These are phyloP conservation scores for Triplophysa rosa DNA, from an alignment of 2,113 vertebrate species.

Conservation along the genomic window DNA sequence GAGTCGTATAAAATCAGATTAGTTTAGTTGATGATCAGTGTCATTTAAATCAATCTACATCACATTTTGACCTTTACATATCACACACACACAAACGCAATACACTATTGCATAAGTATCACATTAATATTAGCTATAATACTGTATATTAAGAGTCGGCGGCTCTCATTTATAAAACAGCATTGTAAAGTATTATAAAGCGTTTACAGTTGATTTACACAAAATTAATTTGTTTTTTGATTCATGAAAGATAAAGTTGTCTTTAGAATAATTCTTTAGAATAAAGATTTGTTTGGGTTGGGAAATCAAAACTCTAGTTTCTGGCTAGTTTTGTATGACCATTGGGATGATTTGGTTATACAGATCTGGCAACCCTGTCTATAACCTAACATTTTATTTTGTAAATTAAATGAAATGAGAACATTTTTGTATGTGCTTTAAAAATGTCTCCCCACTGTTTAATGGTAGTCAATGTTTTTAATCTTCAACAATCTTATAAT, in stretches of 20 bases:
- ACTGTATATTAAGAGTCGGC: not conserved
- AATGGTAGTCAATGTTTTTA: not conserved
- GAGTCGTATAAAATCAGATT: not conserved
- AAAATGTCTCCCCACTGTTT: not conserved
- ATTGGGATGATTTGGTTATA: too few species aligned
- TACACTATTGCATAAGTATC: not conserved
- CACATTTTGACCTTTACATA: not conserved
- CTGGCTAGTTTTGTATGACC: too few species aligned
- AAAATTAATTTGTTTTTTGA: not conserved
- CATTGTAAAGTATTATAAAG: too few species aligned
- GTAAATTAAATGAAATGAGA: too few species aligned
- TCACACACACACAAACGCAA: not conserved
- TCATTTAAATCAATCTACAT: too few species aligned
- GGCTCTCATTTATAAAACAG: not conserved
- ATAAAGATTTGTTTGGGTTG: too few species aligned
- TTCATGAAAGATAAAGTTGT: not conserved
- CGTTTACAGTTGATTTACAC: not conserved
- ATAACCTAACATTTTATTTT: too few species aligned
- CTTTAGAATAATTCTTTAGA: not conserved
- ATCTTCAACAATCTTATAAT: not conserved
- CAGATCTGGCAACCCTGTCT: too few species aligned
- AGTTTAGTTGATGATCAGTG: not conserved
- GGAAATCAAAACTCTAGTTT: too few species aligned
- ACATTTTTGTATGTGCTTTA: too few species aligned
- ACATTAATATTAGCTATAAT: not conserved